These are phyloP conservation scores for Amblyjoppa proteus DNA, from an alignment of 2,888 invertebrate species.

Conservation along the genomic window DNA sequence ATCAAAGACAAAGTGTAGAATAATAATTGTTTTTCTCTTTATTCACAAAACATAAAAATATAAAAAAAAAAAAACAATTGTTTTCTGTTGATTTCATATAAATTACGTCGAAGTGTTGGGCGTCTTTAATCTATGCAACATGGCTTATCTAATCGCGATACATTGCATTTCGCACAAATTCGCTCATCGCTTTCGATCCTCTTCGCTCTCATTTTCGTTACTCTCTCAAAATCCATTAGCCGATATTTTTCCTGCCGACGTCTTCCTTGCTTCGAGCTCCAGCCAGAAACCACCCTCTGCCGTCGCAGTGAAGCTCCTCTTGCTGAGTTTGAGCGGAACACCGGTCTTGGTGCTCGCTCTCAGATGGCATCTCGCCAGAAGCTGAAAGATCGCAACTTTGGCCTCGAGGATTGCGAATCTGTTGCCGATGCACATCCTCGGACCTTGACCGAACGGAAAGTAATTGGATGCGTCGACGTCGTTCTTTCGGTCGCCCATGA, in stretches of 20 bases:
- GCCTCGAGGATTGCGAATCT: constrained; percentile 74
- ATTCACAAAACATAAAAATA: too few relatives aligned
- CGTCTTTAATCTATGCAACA: too few relatives aligned
- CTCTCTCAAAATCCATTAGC: background rate
- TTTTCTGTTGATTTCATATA: too few relatives aligned
- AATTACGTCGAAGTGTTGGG: too few relatives aligned
- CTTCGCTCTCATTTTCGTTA: background rate
- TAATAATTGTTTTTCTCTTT: too few relatives aligned
- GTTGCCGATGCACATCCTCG: constrained; percentile 82
- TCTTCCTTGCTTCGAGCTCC: constrained; percentile 59
- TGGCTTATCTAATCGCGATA: too few relatives aligned
- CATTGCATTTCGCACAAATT: too few relatives aligned
- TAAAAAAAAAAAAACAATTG: too few relatives aligned
- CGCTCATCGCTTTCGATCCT: too few relatives aligned
- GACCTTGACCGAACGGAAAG: constrained; percentile 83
- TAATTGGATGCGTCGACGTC: constrained; percentile 78
- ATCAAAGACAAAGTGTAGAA: too few relatives aligned
- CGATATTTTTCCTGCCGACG: background rate
- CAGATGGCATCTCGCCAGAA: constrained; percentile 71
- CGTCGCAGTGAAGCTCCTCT: constrained; percentile 47
- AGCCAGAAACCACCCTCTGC: constrained; percentile 75
- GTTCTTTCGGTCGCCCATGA: constrained; percentile 79
- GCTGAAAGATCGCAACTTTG: constrained; percentile 73
- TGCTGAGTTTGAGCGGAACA: constrained; percentile 70
- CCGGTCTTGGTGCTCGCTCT: constrained; percentile 70